A percentile compares a stretch with the other conserved stretches of the same genome.
Conservation (phyloP, 2,888 invertebrate species). For the Rosalia funebris region DNA sequence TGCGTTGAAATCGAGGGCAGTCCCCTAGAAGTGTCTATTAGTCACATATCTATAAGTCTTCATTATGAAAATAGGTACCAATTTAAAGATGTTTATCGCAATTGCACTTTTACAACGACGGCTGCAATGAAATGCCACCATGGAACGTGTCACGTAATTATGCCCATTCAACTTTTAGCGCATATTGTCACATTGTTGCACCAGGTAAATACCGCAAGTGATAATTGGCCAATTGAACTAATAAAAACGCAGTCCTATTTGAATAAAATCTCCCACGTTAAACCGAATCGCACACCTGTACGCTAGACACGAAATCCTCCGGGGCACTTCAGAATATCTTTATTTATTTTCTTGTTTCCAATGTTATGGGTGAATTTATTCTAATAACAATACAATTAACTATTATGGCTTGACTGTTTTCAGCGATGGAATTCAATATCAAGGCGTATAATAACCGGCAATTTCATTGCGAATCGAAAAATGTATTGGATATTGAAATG, state of each 20-base stretch:
- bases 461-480: not conserved
- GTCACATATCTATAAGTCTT: no score
- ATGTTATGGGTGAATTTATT: slow-evolving; percentile 27
- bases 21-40: no score
- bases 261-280: slow-evolving; percentile 29
- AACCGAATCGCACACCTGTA: slow-evolving; percentile 26
- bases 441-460: slow-evolving; percentile 2
- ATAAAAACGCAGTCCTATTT: slow-evolving; percentile 20
- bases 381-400: slow-evolving; percentile 28
- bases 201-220: slow-evolving; percentile 12
- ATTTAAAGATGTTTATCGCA: no score
- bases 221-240: slow-evolving; percentile 26
- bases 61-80: no score
- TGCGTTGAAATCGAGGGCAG: no score
- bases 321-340: slow-evolving; percentile 26
- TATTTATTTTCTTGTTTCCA: slow-evolving; percentile 27
- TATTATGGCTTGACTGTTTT: slow-evolving; percentile 7
- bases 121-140: no score
- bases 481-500: not conserved
- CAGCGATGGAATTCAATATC: slow-evolving; percentile 19
- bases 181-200: not conserved
- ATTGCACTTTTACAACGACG: no score
- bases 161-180: not conserved
- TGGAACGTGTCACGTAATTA: not conserved
- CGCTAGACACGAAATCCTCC: slow-evolving; percentile 22